Evolutionary conservation across 2,888 invertebrate genomes (phyloP), one percentile per base, ranked within the genome.

Genomic region (Drosophila incognita): DNA sequence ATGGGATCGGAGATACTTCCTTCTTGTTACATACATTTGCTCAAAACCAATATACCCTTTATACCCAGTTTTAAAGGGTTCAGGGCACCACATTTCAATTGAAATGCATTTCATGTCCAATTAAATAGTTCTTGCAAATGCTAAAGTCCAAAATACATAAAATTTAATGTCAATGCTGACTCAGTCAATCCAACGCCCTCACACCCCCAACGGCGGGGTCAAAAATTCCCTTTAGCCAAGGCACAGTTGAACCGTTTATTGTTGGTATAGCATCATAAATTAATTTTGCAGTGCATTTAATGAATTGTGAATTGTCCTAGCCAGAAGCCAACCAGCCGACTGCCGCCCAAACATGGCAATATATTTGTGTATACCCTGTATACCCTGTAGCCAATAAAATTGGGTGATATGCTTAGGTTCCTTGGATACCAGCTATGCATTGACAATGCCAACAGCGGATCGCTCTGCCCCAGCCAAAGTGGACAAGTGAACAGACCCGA

Each of bases 271-370:
- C 72, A 66, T 61, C 89, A 84, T 89, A 89, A 84, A 84, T 89
- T 87, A 89, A 89, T 84, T 84, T 89, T 74, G 80, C 85, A 84
- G 62, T 89, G 89, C 89, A 84, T 84, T 84, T 87, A 87, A 82
- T 83, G 89, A 84, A 87, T 87, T 84, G 85, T 79, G 85, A 83
- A 88, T 71, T 87, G 76, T 53, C 63, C 66, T 51, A 68, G 58
- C 52, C 76, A 74, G 75, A 79, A 79, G 60, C 66, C 57, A 29
- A 29, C 13, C 29, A 13, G 35, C 71, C 59, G 57, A 80, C 66
- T 66, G 56, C 27, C 42, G 7, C 15, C 46, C n/a, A 29, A 18
- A 49, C 29, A 40, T 29, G 54, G 36, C 24, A 15, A 54, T 21
- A 31, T 29, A 13, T 8, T 33, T 42, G n/a, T n/a, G n/a, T 27